phyloP scores from a whole-genome alignment of 2,888 invertebrate species.

The Acrobasis suavella region DNA sequence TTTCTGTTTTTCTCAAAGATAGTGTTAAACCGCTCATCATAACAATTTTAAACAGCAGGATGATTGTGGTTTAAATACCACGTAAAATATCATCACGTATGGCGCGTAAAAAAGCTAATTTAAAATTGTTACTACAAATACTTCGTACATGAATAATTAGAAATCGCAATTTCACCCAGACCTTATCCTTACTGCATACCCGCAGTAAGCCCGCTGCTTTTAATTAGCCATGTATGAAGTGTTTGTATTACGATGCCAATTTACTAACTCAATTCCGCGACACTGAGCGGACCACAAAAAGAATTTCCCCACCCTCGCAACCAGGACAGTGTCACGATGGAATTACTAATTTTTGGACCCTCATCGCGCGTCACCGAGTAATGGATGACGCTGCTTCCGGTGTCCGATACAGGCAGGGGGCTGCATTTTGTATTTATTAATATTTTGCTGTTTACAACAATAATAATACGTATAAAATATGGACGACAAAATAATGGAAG shows the following conservation, averaged over 20 bases:
- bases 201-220: no score
- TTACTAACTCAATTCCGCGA: neutral
- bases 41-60: no score
- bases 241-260: neutral
- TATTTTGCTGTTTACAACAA: constrained; percentile 20
- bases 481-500: no score
- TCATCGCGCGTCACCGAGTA: constrained; percentile 31
- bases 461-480: constrained; percentile 26
- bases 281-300: neutral
- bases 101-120: no score
- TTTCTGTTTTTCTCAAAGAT: no score
- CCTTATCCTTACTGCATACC: no score
- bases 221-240: neutral
- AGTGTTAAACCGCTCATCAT: no score
- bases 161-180: no score
- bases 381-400: constrained; percentile 1
- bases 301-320: neutral
- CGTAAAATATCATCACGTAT: no score
- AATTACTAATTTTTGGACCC: constrained; percentile 40
- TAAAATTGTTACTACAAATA: no score
- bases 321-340: neutral
- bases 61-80: no score
- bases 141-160: no score
- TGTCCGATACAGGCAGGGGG: neutral
- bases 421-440: neutral